Conservation (phyloP, 2,113 vertebrate species). For the Antennarius striatus region DNA sequence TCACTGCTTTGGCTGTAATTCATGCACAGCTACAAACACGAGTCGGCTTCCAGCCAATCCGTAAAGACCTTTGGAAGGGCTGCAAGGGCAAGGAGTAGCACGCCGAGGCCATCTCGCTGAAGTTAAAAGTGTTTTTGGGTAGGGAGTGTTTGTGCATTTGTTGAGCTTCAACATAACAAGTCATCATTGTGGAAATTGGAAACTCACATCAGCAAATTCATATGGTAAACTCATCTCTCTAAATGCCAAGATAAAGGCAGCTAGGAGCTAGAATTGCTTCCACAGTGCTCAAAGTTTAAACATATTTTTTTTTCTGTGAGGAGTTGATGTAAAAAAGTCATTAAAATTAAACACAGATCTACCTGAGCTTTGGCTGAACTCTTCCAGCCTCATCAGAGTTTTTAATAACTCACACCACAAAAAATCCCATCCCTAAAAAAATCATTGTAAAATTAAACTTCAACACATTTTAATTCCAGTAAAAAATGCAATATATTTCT, state of each 20-base stretch:
- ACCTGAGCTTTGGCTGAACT: conserved; percentile 57
- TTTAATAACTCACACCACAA: conserved; percentile 18
- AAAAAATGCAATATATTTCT: too few relatives aligned
- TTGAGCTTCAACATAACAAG: conserved; percentile 16
- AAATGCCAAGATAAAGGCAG: conserved; percentile 58
- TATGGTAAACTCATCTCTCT: conserved; percentile 70
- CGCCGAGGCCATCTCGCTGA: conserved; percentile 24
- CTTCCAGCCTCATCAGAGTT: conserved; percentile 12
- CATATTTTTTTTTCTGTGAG: conserved; percentile 66
- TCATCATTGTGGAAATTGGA: conserved; percentile 11
- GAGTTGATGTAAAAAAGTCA: conserved; percentile 62
- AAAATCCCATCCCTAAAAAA: neutral
- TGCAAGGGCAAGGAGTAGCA: conserved; percentile 13
- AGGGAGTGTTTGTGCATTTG: conserved; percentile 15
- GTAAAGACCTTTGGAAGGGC: neutral
- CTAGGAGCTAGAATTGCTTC: conserved; percentile 42
- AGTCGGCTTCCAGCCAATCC: neutral
- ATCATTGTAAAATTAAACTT: too few relatives aligned
- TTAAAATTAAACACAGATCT: conserved; percentile 48
- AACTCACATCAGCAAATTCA: conserved; percentile 46
- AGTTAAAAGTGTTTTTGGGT: conserved; percentile 25
- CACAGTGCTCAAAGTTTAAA: conserved; percentile 55
- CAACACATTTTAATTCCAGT: too few relatives aligned
- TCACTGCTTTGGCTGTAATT: conserved; percentile 11
- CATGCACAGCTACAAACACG: conserved; percentile 1